A percentile compares a stretch with the other conserved stretches of the same genome.
Evolutionary conservation across 2,797 vertebrate genomes (phyloP).

Genomic region (Ambastaia sidthimunki): DNA sequence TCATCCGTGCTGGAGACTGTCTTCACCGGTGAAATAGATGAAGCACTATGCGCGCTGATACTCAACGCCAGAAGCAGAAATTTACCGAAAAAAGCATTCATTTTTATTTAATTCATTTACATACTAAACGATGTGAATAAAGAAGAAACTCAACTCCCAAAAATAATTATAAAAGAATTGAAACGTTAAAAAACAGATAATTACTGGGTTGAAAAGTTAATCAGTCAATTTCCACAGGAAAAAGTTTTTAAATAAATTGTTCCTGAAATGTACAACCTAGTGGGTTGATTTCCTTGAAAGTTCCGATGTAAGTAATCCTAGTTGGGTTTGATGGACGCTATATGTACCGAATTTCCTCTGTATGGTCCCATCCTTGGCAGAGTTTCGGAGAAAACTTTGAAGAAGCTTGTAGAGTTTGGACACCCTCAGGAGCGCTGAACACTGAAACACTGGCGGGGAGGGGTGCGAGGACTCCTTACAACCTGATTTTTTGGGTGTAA

Average conservation of each 20-base stretch:
- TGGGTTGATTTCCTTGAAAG: not conserved
- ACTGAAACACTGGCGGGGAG: slow-evolving; percentile 75
- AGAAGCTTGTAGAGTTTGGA: slow-evolving; percentile 53
- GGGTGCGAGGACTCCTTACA: slow-evolving; percentile 76
- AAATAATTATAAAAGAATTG: not conserved
- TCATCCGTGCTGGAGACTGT: slow-evolving; percentile 65
- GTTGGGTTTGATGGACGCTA: not conserved
- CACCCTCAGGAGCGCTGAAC: slow-evolving; percentile 71
- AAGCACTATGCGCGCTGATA: slow-evolving; percentile 64
- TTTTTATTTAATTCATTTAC: slow-evolving; percentile 70
- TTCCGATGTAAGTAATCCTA: slow-evolving; percentile 11
- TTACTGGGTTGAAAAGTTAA: not conserved
- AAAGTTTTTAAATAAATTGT: not conserved
- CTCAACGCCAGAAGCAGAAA: slow-evolving; percentile 70
- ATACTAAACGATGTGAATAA: slow-evolving; percentile 43
- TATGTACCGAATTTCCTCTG: slow-evolving; percentile 17
- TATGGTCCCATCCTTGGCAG: slow-evolving; percentile 39
- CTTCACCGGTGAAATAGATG: slow-evolving; percentile 64
- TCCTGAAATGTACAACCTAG: not conserved
- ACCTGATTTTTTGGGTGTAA: slow-evolving; percentile 72
- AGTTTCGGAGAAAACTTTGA: slow-evolving; percentile 68
- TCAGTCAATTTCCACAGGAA: not conserved
- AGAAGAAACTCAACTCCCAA: not conserved
- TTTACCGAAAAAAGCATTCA: slow-evolving; percentile 66
- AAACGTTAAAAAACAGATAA: not conserved